These are phyloP conservation scores for Holothuria leucospilota DNA, from an alignment of 53 echinoderm and acorn worm genomes.

Conservation along the genomic window DNA sequence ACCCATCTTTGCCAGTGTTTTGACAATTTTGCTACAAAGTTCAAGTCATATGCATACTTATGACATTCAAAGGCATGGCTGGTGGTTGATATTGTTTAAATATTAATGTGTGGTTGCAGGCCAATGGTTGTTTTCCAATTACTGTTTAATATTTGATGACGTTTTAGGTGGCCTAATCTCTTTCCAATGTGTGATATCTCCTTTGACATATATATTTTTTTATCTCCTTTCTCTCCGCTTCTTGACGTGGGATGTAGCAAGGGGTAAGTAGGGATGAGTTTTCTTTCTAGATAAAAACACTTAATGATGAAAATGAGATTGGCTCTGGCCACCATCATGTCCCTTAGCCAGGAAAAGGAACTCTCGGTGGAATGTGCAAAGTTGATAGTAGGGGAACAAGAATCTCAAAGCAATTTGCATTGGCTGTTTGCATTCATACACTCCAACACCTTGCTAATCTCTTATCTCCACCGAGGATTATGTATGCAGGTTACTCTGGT, in stretches of 20 bases:
- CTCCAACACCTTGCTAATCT: conserved; percentile 32
- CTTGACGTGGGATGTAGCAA: neutral
- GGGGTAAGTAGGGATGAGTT: conserved; percentile 22
- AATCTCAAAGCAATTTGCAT: conserved; percentile 45
- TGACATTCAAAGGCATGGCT: no score
- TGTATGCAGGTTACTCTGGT: conserved; percentile 16
- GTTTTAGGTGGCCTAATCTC: no score
- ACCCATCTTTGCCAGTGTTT: no score
- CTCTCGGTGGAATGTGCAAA: neutral
- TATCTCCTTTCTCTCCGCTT: neutral
- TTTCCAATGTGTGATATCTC: conserved; percentile 10
- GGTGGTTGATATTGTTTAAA: no score
- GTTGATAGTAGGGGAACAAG: conserved; percentile 6
- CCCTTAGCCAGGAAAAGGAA: conserved; percentile 18
- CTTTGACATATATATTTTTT: neutral
- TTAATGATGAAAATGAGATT: no score
- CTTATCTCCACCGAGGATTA: conserved; percentile 6
- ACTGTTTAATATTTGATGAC: no score
- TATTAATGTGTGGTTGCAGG: no score
- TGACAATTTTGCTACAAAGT: no score
- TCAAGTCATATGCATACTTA: no score
- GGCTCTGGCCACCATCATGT: no score
- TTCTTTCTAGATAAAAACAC: no score
- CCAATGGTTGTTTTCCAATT: no score
- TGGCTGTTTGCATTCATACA: conserved; percentile 37